phyloP scores from a whole-genome alignment of 2,888 invertebrate species.

The Agapostemon virescens region DNA sequence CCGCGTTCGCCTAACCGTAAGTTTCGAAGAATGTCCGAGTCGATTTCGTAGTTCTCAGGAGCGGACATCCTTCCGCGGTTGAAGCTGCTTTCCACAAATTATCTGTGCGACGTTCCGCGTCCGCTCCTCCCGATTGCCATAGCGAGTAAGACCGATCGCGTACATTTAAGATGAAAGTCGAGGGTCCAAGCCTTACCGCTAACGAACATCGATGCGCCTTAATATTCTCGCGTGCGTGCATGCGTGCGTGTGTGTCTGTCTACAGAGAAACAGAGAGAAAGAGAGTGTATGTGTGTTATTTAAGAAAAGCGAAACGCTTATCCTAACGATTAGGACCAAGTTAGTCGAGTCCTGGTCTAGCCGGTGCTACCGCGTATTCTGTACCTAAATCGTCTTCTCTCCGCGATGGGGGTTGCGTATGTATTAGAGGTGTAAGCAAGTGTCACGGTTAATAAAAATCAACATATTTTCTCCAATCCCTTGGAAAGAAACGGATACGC shows the following conservation, averaged over 20 bases:
- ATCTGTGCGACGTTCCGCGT: background rate
- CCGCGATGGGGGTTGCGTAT: background rate
- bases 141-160: conserved; percentile 21
- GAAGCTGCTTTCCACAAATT: conserved; percentile 7
- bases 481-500: too few species aligned
- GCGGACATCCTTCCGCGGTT: background rate
- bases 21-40: background rate
- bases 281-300: background rate
- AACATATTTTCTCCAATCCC: conserved; percentile 42
- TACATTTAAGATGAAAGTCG: conserved; percentile 22
- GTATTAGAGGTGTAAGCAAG: conserved; percentile 25
- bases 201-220: background rate
- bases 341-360: conserved; percentile 61
- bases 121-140: background rate
- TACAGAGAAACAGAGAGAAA: background rate
- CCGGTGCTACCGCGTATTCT: conserved; percentile 59
- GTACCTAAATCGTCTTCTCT: conserved; percentile 34
- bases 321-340: conserved; percentile 67
- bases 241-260: background rate
- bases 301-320: background rate
- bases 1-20: background rate
- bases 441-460: conserved; percentile 34
- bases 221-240: background rate
- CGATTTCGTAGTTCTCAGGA: conserved; percentile 3
- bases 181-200: conserved; percentile 38